Conservation (phyloP, 2,888 invertebrate species). For the Odontocolon sp. region DNA sequence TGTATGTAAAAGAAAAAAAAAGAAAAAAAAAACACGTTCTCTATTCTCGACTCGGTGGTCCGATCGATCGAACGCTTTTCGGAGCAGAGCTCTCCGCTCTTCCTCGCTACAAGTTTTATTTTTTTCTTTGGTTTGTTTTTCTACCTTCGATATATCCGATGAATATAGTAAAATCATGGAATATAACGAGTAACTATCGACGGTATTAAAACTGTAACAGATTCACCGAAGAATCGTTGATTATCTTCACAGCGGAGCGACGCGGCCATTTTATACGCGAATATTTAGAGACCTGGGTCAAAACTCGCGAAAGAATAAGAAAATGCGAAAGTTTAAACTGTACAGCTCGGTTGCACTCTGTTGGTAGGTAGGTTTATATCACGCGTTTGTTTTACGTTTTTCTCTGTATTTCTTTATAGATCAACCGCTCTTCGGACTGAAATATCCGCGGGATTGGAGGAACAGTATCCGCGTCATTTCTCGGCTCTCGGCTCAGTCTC, state of each 20-base stretch:
- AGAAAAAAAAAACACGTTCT: too few species aligned
- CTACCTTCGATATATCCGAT: background rate
- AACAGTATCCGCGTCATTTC: slow-evolving; percentile 12
- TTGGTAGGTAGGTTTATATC: background rate
- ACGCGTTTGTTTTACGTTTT: background rate
- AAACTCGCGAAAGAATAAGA: slow-evolving; percentile 6
- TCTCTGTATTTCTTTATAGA: background rate
- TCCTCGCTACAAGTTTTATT: background rate
- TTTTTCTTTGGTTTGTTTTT: background rate
- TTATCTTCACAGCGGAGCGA: slow-evolving; percentile 52
- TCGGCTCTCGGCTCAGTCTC: background rate
- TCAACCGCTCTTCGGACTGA: background rate
- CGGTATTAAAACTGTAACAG: slow-evolving; percentile 21
- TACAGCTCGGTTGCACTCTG: slow-evolving; percentile 1
- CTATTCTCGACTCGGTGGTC: slow-evolving; percentile 1
- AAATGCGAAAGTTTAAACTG: slow-evolving; percentile 13
- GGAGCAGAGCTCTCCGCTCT: slow-evolving; percentile 17
- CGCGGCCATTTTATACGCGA: slow-evolving; percentile 69
- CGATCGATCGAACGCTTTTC: slow-evolving; percentile 53
- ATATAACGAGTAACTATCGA: slow-evolving; percentile 2
- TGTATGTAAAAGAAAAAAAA: too few species aligned
- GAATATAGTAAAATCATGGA: slow-evolving; percentile 30
- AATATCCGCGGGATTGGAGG: background rate
- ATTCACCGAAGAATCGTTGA: slow-evolving; percentile 39
- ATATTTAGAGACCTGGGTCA: slow-evolving; percentile 46